Conservation (phyloP, 2,888 invertebrate genomes). For the Yponomeuta malinellus region DNA sequence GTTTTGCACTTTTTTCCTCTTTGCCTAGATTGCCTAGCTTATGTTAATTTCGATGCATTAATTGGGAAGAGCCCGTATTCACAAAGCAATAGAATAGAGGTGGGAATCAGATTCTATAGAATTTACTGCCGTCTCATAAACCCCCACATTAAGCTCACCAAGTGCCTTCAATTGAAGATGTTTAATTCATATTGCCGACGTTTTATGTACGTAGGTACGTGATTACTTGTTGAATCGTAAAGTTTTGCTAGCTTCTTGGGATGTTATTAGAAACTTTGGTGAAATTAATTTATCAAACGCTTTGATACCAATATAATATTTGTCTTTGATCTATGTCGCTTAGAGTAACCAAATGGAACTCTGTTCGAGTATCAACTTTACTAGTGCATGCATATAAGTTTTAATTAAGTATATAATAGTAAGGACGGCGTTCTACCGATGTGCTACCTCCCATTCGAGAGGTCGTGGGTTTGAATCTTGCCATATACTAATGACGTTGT, state of each 20-base stretch:
- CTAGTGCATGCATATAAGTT: too few species aligned
- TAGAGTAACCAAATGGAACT: too few species aligned
- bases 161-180: background rate
- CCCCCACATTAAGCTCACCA: conserved; percentile 1
- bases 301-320: background rate
- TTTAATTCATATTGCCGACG: conserved; percentile 1
- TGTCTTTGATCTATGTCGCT: too few species aligned
- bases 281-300: conserved; percentile 3
- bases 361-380: too few species aligned
- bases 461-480: too few species aligned
- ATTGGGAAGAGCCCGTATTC: background rate
- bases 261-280: background rate
- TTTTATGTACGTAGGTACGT: background rate
- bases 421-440: too few species aligned
- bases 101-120: conserved; percentile 1
- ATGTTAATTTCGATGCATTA: background rate
- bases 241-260: background rate
- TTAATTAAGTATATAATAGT: too few species aligned
- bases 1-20: too few species aligned
- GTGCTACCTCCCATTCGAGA: too few species aligned
- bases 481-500: too few species aligned
- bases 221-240: background rate
- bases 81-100: background rate
- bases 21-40: too few species aligned
- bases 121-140: background rate